These are phyloP conservation scores for Corythornis cristatus DNA, from an alignment of 2,113 vertebrate genomes.

Conservation along the genomic window DNA sequence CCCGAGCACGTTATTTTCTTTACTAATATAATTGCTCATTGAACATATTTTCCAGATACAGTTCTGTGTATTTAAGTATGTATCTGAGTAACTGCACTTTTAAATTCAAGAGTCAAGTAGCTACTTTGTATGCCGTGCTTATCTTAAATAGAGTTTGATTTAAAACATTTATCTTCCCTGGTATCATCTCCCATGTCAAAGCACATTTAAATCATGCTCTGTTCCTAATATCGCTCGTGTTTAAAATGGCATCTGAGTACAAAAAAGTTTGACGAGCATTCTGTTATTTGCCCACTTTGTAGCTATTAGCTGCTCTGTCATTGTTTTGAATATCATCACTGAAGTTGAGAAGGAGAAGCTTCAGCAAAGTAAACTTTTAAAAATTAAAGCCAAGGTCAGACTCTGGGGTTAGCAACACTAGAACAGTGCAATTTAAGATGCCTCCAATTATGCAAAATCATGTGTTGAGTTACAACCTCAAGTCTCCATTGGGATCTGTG, in stretches of 20 bases:
- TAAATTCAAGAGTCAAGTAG: constrained; percentile 52
- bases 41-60: constrained; percentile 22
- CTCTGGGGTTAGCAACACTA: background rate
- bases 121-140: constrained; percentile 46
- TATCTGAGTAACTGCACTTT: constrained; percentile 31
- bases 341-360: background rate
- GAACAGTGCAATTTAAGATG: constrained; percentile 38
- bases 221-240: background rate
- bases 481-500: background rate
- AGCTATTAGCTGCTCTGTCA: background rate
- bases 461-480: constrained; percentile 29
- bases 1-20: background rate
- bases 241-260: background rate
- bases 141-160: constrained; percentile 62
- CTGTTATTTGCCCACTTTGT: constrained; percentile 13
- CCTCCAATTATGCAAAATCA: constrained; percentile 13
- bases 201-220: constrained; percentile 38
- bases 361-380: constrained; percentile 44
- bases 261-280: background rate
- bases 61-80: background rate
- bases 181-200: constrained; percentile 57
- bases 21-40: background rate
- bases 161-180: constrained; percentile 43
- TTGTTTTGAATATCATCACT: background rate
- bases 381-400: constrained; percentile 48